Evolutionary conservation across 2,888 invertebrate species (phyloP), one percentile per base, ranked within the genome.

Genomic region (Tyria jacobaeae): DNA sequence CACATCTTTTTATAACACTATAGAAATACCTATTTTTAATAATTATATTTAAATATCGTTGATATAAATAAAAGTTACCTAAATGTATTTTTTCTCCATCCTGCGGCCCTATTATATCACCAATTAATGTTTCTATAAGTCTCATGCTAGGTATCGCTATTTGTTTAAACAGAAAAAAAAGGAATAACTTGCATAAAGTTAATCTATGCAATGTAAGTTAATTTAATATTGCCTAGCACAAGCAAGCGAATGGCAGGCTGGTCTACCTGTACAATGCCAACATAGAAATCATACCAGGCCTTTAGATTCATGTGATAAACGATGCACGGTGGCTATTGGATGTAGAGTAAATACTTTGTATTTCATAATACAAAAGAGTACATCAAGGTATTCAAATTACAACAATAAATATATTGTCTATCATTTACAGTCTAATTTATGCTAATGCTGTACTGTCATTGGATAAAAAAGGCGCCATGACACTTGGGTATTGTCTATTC

Each of bases 221-320:
- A 69, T 61, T 56, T 65, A 78, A 79, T 69, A 77, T 66, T 83
- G 78, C 76, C 80, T 84, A 83, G 76, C 75, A 78, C 80, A 63
- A 85, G 80, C 81, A 90, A 89, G 90, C 89, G 49, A 35, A 76
- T 75, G 80, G 80, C 84, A 83, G 81, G 84, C 81, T 78, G 76
- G 73, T 80, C 82, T 76, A 82, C 79, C 79, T 75, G 67, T 67
- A 79, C 66, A 75, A 82, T 80, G 83, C 80, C 81, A 85, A 89
- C 88, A 91, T 82, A 86, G 77, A 89, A 85, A 82, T 89, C 83
- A 89, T 86, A 89, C 84, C 87, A 90, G 90, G 91, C 90, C 79
- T 62, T 74, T 80, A 83, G 83, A 82, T 78, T 79, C 69, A 75
- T 83, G 86, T 81, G 87, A 85, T 83, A 86, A 88, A 87, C 81